Evolutionary conservation across 1,140 invertebrate genomes (phyloP), one percentile per base, ranked within the genome.

Genomic region (Drosophila insularis): DNA sequence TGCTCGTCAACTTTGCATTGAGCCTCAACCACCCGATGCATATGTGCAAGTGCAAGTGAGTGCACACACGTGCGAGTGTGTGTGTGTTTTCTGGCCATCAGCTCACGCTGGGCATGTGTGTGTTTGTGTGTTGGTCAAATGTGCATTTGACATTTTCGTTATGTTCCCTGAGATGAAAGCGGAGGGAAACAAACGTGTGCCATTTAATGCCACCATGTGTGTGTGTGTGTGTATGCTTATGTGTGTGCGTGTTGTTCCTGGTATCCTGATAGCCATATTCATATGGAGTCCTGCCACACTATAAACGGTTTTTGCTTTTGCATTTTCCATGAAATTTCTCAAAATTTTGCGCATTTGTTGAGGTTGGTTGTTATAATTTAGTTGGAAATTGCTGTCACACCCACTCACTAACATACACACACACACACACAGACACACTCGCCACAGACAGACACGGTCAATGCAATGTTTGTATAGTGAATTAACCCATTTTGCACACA

Each of bases 331-430:
- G 68, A 79, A 81, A 86, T 87, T 87, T 87, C 82, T 81, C 79
- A 81, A 86, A 81, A 86, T 73, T 81, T 55, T 76, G 71, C 55
- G 78, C 71, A 81, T 85, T 87, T 78, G 82, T 86, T 86, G 82
- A 79, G 82, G 75, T 87, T 79, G n/a, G 78, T 78, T 82, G 82
- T 79, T 86, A 87, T 87, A 87, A 87, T 86, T 87, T 86, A 87
- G 82, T 79, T 87, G 71, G 72, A 81, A 74, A 86, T 87, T 81
- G 75, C 76, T 81, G 74, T 79, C 71, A 86, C 78, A 78, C 56
- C 21, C 74, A 71, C 37, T 35, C 27, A 55, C 54, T 61, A 35
- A 43, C 35, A 50, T 39, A 43, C 39, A 60, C 43, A 27, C 66
- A 4, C 31, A 23, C n/a, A n/a, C n/a, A n/a, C n/a, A n/a, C 14